Percentiles rank a stretch among this genome's conserved stretches.
Evolutionary conservation across 2,888 invertebrate genomes (phyloP).

Genomic region (Hydropsyche betteni): DNA sequence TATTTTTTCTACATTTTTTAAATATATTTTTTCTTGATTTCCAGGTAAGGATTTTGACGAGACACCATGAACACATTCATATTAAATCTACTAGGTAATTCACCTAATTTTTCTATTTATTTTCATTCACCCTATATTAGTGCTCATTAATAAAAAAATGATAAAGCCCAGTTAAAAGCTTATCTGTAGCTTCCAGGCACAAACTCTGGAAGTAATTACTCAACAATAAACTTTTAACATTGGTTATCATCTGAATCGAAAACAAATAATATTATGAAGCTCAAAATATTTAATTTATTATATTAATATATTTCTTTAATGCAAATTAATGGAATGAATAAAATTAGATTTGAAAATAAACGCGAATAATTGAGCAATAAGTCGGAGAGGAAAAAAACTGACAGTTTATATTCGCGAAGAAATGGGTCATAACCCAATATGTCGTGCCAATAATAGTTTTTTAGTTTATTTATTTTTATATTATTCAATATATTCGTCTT

Average conservation of each 20-base stretch:
- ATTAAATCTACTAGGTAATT: no score
- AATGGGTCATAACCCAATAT: constrained; percentile 36
- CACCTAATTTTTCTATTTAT: no score
- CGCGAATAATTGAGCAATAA: constrained; percentile 24
- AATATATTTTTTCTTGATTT: no score
- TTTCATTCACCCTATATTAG: no score
- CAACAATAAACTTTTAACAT: no score
- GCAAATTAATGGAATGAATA: background rate
- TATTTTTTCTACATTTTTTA: no score
- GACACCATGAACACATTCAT: no score
- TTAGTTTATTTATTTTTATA: background rate
- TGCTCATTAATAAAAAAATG: no score
- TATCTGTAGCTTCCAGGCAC: no score
- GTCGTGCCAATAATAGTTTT: constrained; percentile 14
- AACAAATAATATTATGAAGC: background rate
- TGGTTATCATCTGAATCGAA: background rate
- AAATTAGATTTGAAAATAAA: background rate
- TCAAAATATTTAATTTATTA: background rate
- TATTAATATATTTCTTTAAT: background rate
- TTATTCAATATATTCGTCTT: background rate
- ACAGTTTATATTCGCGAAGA: constrained; percentile 29
- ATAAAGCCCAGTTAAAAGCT: no score
- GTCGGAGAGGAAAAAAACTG: constrained; percentile 31
- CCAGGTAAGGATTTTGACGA: no score
- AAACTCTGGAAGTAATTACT: no score